Evolutionary conservation across 2,113 vertebrate species (phyloP).

Genomic region (Hemichromis elongatus): DNA sequence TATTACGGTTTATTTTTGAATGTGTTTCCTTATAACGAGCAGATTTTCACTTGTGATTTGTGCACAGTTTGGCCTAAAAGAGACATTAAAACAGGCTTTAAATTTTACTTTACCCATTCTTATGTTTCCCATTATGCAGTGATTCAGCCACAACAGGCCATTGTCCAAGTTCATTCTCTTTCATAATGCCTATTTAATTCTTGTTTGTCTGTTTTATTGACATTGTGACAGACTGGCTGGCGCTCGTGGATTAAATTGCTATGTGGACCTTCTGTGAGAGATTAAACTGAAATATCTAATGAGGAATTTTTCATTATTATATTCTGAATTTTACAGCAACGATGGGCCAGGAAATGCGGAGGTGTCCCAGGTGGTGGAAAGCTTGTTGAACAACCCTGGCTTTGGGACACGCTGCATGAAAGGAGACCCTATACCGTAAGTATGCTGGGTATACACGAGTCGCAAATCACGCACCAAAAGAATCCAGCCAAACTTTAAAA

Average conservation of each 20-base stretch:
- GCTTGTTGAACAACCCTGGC: conserved; percentile 83
- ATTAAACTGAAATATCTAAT: background rate
- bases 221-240: background rate
- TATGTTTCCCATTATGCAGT: background rate
- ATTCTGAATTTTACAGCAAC: conserved; percentile 71
- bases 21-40: background rate
- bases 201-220: background rate
- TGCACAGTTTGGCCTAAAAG: background rate
- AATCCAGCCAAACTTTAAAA: background rate
- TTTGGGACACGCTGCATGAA: conserved; percentile 94
- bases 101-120: background rate
- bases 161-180: background rate
- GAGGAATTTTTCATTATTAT: background rate
- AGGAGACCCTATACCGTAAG: conserved; percentile 87
- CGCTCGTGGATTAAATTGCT: background rate
- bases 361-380: conserved; percentile 77
- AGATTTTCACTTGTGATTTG: background rate
- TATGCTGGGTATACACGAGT: conserved; percentile 7
- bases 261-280: background rate
- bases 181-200: background rate
- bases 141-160: background rate
- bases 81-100: background rate
- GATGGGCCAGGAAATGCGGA: conserved; percentile 77
- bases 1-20: background rate
- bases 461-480: background rate